Conservation (phyloP, 2,113 vertebrate genomes). For the Rhadina sibilatrix region DNA sequence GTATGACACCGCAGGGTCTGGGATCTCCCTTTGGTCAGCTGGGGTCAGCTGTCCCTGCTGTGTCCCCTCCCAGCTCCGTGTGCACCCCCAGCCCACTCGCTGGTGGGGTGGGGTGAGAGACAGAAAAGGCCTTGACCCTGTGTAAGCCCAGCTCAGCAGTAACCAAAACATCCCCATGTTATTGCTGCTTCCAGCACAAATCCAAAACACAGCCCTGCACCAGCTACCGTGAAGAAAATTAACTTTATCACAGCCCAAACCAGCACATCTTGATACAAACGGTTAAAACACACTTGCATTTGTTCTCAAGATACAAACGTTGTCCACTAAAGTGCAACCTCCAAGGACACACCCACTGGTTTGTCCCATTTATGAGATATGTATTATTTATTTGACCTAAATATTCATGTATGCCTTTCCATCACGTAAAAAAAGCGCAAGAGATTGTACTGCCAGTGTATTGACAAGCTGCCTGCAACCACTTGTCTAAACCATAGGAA, state of each 20-base stretch:
- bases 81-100: accelerated
- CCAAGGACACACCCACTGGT: not conserved
- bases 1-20: not conserved
- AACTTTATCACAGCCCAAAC: not conserved
- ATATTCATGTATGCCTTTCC: conserved; percentile 2
- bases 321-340: not conserved
- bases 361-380: conserved; percentile 14
- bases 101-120: not conserved
- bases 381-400: conserved; percentile 45
- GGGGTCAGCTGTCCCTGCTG: not conserved
- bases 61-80: not conserved
- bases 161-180: not conserved
- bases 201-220: not conserved
- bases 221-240: not conserved
- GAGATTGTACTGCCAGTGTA: not conserved
- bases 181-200: not conserved
- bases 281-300: not conserved
- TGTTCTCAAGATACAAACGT: not conserved
- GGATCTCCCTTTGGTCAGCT: not conserved
- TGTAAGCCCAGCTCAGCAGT: not conserved
- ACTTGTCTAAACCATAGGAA: not conserved
- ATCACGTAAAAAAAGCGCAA: not conserved
- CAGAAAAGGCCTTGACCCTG: not conserved
- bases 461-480: not conserved
- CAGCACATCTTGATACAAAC: not conserved